phyloP scores from a whole-genome alignment of 2,797 vertebrate species.

The Mus spretus region DNA sequence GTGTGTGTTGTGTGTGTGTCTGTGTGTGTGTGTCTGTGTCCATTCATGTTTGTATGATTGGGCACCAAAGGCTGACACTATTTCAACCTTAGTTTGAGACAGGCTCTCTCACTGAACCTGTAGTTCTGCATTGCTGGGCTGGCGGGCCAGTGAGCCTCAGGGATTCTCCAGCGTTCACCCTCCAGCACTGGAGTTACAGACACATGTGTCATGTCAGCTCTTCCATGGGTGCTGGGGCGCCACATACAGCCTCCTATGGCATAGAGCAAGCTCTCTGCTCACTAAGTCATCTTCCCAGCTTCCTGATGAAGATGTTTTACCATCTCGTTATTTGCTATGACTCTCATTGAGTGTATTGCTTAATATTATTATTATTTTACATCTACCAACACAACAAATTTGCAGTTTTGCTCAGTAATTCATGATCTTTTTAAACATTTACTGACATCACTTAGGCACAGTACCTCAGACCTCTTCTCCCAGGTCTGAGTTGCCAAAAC shows the following conservation, averaged over 20 bases:
- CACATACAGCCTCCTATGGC: too few relatives aligned
- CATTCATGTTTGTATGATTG: not conserved
- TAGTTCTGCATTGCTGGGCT: not conserved
- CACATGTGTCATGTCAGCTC: too few relatives aligned
- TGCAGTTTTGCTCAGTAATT: conserved; percentile 49
- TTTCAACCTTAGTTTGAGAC: not conserved
- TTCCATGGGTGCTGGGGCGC: too few relatives aligned
- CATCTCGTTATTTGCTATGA: not conserved
- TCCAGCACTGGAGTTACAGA: not conserved
- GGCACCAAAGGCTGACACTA: not conserved
- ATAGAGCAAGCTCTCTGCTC: not conserved
- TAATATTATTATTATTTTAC: conserved; percentile 22
- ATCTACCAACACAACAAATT: conserved; percentile 44
- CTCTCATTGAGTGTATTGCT: conserved; percentile 1
- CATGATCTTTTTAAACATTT: conserved; percentile 5
- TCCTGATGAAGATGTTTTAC: not conserved
- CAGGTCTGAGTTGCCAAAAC: not conserved
- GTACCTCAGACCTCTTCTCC: not conserved
- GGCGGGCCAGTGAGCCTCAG: not conserved
- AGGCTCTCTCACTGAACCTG: not conserved
- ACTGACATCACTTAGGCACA: not conserved
- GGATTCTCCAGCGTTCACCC: not conserved
- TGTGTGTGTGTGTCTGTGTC: not conserved
- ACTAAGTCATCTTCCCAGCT: not conserved
- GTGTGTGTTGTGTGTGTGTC: not conserved